A percentile compares a stretch with the other conserved stretches of the same genome.
Conservation (phyloP, 2,797 vertebrate genomes). For the Miichthys miiuy region DNA sequence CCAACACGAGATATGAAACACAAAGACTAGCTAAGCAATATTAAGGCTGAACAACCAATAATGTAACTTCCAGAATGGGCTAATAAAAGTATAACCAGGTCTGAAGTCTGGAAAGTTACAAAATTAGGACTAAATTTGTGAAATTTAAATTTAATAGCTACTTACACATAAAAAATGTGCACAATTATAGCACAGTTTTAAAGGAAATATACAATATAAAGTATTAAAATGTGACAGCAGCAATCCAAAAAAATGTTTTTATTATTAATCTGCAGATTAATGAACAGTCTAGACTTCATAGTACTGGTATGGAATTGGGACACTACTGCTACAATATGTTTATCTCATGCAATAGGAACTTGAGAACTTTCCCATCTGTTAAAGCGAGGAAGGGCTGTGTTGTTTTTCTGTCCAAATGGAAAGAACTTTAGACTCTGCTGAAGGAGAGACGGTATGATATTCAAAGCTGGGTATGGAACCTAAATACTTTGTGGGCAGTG, state of each 20-base stretch:
- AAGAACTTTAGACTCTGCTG: constrained; percentile 14
- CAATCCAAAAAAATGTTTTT: too few relatives aligned
- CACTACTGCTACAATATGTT: background rate
- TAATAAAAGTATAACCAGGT: background rate
- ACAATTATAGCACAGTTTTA: too few relatives aligned
- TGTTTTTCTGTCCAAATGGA: constrained; percentile 16
- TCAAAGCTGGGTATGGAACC: background rate
- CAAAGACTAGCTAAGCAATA: background rate
- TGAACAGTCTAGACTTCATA: background rate
- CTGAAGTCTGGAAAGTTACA: background rate
- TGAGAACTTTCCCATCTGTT: constrained; percentile 32
- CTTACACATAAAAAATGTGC: too few relatives aligned
- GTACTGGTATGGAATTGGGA: background rate
- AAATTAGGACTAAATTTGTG: background rate
- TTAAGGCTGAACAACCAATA: background rate
- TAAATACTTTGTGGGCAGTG: background rate
- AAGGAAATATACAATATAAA: background rate
- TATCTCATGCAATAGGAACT: constrained; percentile 25
- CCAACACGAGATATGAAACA: background rate
- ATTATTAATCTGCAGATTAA: background rate
- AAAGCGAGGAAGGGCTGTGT: background rate
- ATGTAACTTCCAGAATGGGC: background rate
- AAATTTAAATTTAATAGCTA: background rate
- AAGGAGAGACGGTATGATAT: background rate
- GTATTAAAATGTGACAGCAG: background rate